Conservation (phyloP, 1,140 invertebrate species). For the Rhizoglyphus robini region DNA sequence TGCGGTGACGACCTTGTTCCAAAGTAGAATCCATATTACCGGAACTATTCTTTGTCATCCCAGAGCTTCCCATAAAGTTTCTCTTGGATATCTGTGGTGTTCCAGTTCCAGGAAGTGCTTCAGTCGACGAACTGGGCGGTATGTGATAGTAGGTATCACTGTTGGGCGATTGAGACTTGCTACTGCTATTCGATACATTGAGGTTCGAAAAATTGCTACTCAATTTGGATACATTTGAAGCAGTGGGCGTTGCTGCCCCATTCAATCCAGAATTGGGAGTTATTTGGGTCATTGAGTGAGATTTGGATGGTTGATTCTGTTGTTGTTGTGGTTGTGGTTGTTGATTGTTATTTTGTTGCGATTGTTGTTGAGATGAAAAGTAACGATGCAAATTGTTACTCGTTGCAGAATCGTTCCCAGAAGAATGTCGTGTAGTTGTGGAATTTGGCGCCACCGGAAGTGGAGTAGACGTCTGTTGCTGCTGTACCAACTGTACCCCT, state of each 20-base stretch:
- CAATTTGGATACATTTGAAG: background rate
- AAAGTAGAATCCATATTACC: background rate
- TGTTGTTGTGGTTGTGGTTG: background rate
- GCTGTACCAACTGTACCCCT: background rate
- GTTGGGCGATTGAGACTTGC: background rate
- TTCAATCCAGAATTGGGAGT: background rate
- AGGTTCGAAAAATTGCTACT: background rate
- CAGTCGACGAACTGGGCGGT: background rate
- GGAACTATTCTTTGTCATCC: too few species aligned
- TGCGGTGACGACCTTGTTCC: background rate
- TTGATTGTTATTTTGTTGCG: background rate
- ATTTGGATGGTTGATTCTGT: background rate
- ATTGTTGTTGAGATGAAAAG: background rate
- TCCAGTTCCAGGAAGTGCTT: background rate
- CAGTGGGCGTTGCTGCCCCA: background rate
- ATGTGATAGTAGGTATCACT: background rate
- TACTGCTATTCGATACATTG: background rate
- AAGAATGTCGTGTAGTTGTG: background rate
- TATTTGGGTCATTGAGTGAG: background rate
- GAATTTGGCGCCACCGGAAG: background rate
- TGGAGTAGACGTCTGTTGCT: background rate
- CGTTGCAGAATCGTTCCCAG: background rate
- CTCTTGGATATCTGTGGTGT: background rate
- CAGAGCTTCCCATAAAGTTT: background rate
- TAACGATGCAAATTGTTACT: background rate